These are phyloP conservation scores for Drosophila recens DNA, from an alignment of 2,888 invertebrate species.

Conservation along the genomic window DNA sequence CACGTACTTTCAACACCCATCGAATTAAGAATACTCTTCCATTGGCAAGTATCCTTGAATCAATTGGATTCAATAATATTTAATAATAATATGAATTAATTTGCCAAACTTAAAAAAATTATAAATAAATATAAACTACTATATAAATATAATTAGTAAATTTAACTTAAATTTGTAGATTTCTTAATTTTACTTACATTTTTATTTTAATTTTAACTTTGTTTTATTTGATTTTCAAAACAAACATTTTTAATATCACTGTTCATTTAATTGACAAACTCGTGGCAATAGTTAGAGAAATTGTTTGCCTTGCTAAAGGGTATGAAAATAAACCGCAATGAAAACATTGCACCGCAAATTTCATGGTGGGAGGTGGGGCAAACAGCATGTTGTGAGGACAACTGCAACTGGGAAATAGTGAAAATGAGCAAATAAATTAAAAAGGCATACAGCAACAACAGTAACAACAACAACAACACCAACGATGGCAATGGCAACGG, in stretches of 20 bases:
- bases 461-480: constrained; percentile 9
- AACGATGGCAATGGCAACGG: constrained; percentile 39
- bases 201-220: no score
- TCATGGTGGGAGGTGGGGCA: constrained; percentile 22
- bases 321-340: constrained; percentile 59
- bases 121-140: no score
- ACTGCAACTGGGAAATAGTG: constrained; percentile 65
- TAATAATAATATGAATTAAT: no score
- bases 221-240: no score
- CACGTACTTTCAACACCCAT: background rate
- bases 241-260: background rate
- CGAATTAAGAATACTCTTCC: constrained; percentile 22
- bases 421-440: constrained; percentile 82
- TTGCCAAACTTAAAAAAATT: no score
- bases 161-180: no score
- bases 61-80: no score
- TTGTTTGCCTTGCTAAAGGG: constrained; percentile 19
- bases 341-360: constrained; percentile 51
- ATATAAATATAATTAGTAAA: no score
- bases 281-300: background rate
- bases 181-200: no score
- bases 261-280: constrained; percentile 4
- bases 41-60: background rate
- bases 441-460: constrained; percentile 50
- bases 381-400: constrained; percentile 43